Evolutionary conservation across 2,797 vertebrate genomes (phyloP), one percentile per base, ranked within the genome.

Genomic region (Microctenopoma steveboyesi): DNA sequence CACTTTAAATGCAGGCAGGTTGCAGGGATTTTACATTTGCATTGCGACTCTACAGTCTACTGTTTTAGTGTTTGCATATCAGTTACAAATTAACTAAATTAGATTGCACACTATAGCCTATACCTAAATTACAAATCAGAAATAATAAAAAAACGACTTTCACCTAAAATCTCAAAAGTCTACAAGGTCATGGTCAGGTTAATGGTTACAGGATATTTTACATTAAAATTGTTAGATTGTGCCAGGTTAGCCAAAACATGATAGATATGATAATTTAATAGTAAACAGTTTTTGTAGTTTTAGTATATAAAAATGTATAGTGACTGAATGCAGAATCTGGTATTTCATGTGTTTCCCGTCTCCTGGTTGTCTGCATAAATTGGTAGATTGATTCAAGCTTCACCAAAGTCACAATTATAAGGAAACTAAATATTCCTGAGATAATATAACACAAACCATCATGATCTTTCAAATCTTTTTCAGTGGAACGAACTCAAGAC

Each of bases 151-250:
- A 0, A 10, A 50, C 2, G 33, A 2, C 5, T 43, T 39, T 35
- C 50, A 4, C 18, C 14, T 5, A 51, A 8, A 28, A 8, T 65
- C 18, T 42, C 28, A 59, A 63, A 74, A 74, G 18, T 56, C 18
- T 48, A 79, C 67, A 59, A 61, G 78, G 78, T 80, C 76, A 85
- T 62, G 22, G 56, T 82, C 67, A 64, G 40, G 16, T 72, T 69
- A 75, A 58, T 42, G 5, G 16, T 52, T 39, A 12, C 16, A n/a
- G 27, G 16, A 15, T 37, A 46, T 48, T 33, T 52, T 25, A 8
- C 2, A 30, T 55, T 79, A 2, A 51, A 54, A 69, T 50, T 12
- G 68, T 11, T 22, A n/a, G 30, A 55, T 43, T 43, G 37, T 39
- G 37, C 11, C 37, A 15, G 4, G 4, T 27, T 18, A 51, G 10